Base-by-base conservation (phyloP, 2,888 invertebrate genomes). In the Helobdella robusta region DNA sequence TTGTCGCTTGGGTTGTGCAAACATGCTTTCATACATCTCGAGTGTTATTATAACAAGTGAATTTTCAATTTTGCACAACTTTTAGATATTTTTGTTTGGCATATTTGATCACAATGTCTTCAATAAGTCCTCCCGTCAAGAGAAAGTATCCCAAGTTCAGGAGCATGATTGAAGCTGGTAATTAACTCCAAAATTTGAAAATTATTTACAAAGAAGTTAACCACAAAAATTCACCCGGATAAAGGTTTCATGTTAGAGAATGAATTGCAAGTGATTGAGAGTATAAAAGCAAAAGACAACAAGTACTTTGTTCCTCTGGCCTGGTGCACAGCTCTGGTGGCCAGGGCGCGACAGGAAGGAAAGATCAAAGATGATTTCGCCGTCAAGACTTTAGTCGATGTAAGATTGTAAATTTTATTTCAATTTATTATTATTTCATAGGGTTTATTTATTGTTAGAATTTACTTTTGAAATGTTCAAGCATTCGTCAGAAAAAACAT, bases 301-400 rank as follows among this genome's bases (percentile, higher is more conserved):
- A 85, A 85, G 32, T 85, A 85, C 75, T 85, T 85, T 84, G 84
- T 85, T 60, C 85, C 85, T 0, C 82, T 84, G 68, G 83, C 84
- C 25, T 85, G 85, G 85, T 84, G 84, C 72, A 82, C 84, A 69
- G 82, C 81, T 70, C 77, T 85, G 15, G 76, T 85, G 8, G 81
- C 83, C 68, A 82, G 84, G 64, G 83, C 84, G 15, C 79, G 82
- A 48, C 78, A 78, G 52, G 82, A 81, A 69, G 82, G 82, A 59
- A 76, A 82, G 67, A 81, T 85, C 40, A 79, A 82, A 32, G 84
- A 83, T 20, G 92, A 93, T 79, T 91, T 91, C 75, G 91, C 92
- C 0, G 89, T 92, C 0, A 90, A 92, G 78, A 91, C 91, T 4
- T 85, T 93, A 69, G 85, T 90, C 71, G 89, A 90, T 73, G 78